Evolutionary conservation across 2,113 vertebrate genomes (phyloP).

Genomic region (Vulpes lagopus): DNA sequence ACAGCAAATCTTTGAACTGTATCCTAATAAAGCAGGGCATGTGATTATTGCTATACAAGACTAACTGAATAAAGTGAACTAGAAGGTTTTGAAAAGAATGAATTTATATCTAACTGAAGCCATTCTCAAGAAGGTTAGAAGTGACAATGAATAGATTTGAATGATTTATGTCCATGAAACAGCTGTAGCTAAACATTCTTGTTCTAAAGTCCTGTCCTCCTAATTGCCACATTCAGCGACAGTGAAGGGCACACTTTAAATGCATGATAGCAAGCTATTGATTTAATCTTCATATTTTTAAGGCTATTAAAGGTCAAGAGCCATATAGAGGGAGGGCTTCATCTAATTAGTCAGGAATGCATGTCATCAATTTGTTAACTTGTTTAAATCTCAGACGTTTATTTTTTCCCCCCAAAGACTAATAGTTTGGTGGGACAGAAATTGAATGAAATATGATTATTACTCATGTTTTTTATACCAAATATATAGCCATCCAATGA

Average conservation of each 20-base stretch:
- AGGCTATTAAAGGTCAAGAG: conserved; percentile 79
- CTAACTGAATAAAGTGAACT: not conserved
- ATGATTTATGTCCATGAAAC: not conserved
- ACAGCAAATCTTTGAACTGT: not conserved
- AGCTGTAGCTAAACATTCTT: not conserved
- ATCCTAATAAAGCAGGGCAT: not conserved
- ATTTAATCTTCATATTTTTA: conserved; percentile 66
- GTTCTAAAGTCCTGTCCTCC: not conserved
- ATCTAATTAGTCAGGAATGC: conserved; percentile 79
- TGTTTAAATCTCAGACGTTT: conserved; percentile 81
- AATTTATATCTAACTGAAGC: not conserved
- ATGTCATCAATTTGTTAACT: conserved; percentile 84
- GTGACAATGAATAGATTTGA: not conserved
- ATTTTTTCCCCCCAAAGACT: not conserved
- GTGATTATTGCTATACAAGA: not conserved
- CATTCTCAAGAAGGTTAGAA: not conserved
- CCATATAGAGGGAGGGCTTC: conserved; percentile 73
- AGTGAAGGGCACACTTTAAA: not conserved
- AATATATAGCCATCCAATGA: conserved; percentile 69
- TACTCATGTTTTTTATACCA: conserved; percentile 68
- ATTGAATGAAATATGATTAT: conserved; percentile 63
- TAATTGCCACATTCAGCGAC: not conserved
- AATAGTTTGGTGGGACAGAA: conserved; percentile 2
- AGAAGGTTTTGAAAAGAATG: not conserved
- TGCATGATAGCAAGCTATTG: not conserved